Evolutionary conservation across 2,113 vertebrate species (phyloP), one percentile per base, ranked within the genome.

Genomic region (Propithecus coquereli): DNA sequence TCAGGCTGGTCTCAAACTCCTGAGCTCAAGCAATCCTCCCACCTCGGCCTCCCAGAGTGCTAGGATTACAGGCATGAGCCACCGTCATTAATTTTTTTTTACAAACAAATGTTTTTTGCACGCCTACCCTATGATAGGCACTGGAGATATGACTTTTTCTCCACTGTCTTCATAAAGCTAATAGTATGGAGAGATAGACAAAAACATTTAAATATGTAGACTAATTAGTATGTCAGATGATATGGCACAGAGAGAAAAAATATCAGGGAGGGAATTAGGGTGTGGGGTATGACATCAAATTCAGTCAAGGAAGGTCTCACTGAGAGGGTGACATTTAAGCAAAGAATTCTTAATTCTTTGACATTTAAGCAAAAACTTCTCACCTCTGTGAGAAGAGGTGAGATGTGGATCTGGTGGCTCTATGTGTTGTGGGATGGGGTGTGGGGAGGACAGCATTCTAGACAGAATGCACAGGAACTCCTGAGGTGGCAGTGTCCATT

Each of bases 401-500:
- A 47, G 13, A 80, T 17, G 0, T 20, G 22, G 25, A 43, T 47
- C 23, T 13, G 16, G 8, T 1, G 0, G 43, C 1, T 20, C 4
- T 37, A 2, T 70, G 9, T 61, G 54, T 40, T 18, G 2, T 63
- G 10, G 5, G 23, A 6, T 5, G 17, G 18, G 27, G 0, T 2
- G 11, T 10, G 25, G 10, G 13, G 20, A 23, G 3, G 27, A 13
- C 25, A 17, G 3, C 25, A 9, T 40, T 40, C 20, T 16, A 40
- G n/a, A 54, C 37, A 32, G 5, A 52, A 5, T 27, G 23, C n/a
- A 20, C 8, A 45, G 22, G 43, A 50, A 18, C 37, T 34, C 18
- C 45, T 37, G 27, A 50, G 76, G 70, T 22, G n/a, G 45, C 34
- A 10, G 14, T 6, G 0, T 22, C 18, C 2, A 0, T 34, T 34